Conservation (phyloP, 2,113 vertebrate species). For the Catharus fuscescens region DNA sequence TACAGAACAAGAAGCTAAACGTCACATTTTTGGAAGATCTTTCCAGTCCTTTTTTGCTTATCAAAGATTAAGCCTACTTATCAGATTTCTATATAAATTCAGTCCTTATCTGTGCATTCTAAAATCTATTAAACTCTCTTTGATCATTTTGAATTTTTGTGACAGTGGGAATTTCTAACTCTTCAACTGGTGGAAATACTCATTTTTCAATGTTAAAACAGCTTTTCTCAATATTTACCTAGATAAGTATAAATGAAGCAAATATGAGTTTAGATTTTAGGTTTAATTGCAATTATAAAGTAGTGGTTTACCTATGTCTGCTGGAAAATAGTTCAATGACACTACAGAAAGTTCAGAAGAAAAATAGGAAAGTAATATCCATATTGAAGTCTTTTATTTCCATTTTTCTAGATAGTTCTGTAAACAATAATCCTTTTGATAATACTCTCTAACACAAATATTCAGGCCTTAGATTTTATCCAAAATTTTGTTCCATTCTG, state of each 20-base stretch:
- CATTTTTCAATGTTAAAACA: not conserved
- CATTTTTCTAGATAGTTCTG: not conserved
- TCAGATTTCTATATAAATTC: not conserved
- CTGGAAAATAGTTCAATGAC: not conserved
- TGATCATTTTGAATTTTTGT: not conserved
- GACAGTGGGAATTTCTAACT: not conserved
- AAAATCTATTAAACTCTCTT: not conserved
- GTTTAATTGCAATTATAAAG: not conserved
- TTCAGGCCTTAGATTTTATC: not conserved
- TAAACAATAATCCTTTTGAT: not conserved
- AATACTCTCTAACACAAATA: not conserved
- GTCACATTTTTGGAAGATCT: not conserved
- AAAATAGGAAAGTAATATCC: not conserved
- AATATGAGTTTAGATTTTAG: not conserved
- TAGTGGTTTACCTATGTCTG: not conserved
- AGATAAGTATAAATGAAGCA: not conserved
- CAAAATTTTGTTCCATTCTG: not conserved
- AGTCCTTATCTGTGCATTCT: not conserved
- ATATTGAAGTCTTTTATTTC: not conserved
- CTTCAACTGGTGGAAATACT: not conserved
- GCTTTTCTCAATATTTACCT: not conserved
- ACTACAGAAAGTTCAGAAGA: not conserved
- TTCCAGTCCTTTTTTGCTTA: not conserved
- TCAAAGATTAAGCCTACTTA: not conserved
- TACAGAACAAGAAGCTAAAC: not conserved